Base-by-base conservation (phyloP, 1,140 invertebrate genomes). In the Drosophila ohnishii region DNA sequence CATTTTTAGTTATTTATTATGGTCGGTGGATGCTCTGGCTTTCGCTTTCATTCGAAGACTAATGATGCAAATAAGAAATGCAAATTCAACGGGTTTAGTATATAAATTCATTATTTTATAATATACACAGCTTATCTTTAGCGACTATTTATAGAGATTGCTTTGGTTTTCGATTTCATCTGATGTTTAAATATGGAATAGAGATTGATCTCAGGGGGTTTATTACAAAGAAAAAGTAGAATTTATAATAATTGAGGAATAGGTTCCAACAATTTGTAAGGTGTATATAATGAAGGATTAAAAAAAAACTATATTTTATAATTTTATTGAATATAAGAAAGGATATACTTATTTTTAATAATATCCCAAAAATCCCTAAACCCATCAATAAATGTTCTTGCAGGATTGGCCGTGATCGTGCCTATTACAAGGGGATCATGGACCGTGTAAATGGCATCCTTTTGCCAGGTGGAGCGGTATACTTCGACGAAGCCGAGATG, bases 381-480 rank as follows among this genome's bases (percentile, higher is more conserved):
- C 25, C 25, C 25, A 28, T 28, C 25, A 7, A 16, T n/a, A 28
- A 19, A 57, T 40, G 39, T 37, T 25, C 9, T 70, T 70, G 2
- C 37, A 91, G 90, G 90, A 91, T 90, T 28, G 82, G 80, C 11
- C 77, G 75, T 5, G 53, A 75, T 3, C 71, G 63, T 7, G 32
- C n/a, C 4, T 91, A 91, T 56, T 91, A 91, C 48, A 53, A 65
- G 19, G 5, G n/a, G 34, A 92, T 95, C 30, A 88, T 96, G 70
- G 86, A 75, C 1, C 94, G 94, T 92, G 88, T 95, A 2, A 96
- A 96, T 91, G 95, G 96, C 14, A 92, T 97, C 10, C 78, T 97
- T 5, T 93, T 96, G 64, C 96, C 96, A 13, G 96, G 96, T 14
- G 96, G 96, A 28, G 93, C 92, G 0, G 93, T 95, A 0, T 93